Base-by-base conservation (phyloP, 2,113 vertebrate species). In the Panthera tigris region DNA sequence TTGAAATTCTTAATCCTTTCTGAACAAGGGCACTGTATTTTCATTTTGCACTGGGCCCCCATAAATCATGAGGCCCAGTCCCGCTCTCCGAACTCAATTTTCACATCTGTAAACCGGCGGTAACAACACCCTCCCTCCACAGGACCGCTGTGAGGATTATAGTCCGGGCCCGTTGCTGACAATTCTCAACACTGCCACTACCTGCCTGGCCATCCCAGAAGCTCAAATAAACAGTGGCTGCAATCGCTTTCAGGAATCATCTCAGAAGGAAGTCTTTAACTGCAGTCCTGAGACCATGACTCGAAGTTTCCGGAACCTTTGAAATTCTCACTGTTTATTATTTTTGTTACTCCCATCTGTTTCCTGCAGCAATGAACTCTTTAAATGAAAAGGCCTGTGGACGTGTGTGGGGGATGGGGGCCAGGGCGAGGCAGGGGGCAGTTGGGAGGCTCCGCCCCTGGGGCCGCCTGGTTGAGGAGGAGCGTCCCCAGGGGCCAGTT, bases 291-390 rank as follows among this genome's bases (percentile, higher is more conserved):
- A 80, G 45, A 86, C 80, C 69, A 41, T 41, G 85, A 65, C 80
- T 88, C 33, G 15, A 19, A 68, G 45, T 92, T 97, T 93, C 95
- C 69, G 29, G 92, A 93, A 79, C n/a, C 73, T 96, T 97, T 97
- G 96, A 96, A 97, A 91, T 79, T 52, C 68, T 94, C 69, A 61
- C 57, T 89, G 94, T 89, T 94, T 94, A 82, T 94, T 87, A 86
- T 93, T 81, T 95, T 92, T 95, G 79, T 89, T 50, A 16, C 82
- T 78, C 66, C 93, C 89, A 93, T 96, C 96, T 98, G 97, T 96
- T 96, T 97, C 97, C 97, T 96, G 95, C 78, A 88, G 94, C 84
- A 10, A 50, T 50, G 95, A 93, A 48, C 57, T 89, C 39, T 78
- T 66, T 76, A 71, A 87, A 66, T 74, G 55, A 63, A 90, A 95